Evolutionary conservation across 2,888 invertebrate genomes (phyloP).

Genomic region (Tanytarsus gracilentus): DNA sequence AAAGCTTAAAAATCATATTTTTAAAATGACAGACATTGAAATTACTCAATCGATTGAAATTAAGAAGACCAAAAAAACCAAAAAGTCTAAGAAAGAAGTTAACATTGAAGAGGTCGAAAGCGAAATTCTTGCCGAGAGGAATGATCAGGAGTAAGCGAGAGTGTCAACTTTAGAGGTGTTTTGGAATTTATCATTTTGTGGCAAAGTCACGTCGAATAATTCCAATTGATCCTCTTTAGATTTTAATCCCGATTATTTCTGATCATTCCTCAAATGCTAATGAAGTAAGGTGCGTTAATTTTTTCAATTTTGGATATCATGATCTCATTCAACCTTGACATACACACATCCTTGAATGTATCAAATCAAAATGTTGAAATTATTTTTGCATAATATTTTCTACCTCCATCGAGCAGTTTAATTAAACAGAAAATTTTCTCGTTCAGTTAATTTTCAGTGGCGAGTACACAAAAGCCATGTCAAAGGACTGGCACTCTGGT

Average conservation of each 20-base stretch:
- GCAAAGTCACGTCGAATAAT: neutral
- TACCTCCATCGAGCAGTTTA: neutral
- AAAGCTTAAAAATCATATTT: neutral
- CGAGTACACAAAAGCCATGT: constrained; percentile 99
- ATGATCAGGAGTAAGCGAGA: constrained; percentile 73
- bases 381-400: neutral
- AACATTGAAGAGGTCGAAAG: constrained; percentile 68
- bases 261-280: constrained; percentile 20
- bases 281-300: constrained; percentile 15
- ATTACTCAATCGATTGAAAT: constrained; percentile 66
- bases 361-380: neutral
- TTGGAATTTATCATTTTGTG: neutral
- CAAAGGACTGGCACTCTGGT: constrained; percentile 99
- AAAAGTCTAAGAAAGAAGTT: constrained; percentile 78
- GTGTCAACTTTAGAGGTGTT: neutral
- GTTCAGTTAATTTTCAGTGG: constrained; percentile 97
- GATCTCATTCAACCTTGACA: neutral
- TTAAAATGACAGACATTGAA: constrained; percentile 81
- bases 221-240: neutral
- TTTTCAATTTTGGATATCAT: neutral
- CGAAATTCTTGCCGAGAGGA: constrained; percentile 54
- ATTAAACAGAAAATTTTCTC: too few species aligned
- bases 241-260: neutral
- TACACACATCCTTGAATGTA: neutral
- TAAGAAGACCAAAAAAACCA: constrained; percentile 74